These are phyloP conservation scores for Eptatretus atami DNA, from an alignment of 2,797 vertebrate species.

Conservation along the genomic window DNA sequence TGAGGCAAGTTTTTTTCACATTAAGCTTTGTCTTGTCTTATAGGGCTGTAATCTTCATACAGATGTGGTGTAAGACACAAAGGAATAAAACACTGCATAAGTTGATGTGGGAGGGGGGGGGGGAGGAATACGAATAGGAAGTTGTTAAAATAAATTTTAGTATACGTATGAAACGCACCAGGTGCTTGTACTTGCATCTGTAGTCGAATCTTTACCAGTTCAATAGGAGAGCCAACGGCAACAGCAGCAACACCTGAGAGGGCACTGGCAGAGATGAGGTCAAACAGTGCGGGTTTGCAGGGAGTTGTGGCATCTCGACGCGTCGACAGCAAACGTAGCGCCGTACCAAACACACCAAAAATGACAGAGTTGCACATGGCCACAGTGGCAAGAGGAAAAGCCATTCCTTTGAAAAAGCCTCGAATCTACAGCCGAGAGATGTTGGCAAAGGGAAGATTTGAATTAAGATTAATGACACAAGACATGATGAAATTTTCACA, in stretches of 20 bases:
- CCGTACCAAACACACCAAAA: conserved; percentile 61
- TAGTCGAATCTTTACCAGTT: conserved; percentile 70
- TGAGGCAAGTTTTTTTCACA: no score
- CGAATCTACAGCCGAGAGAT: conserved; percentile 18
- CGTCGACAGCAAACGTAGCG: conserved; percentile 24
- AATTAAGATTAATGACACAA: no score
- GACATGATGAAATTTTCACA: no score
- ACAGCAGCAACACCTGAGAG: conserved; percentile 37
- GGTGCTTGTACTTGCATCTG: conserved; percentile 49
- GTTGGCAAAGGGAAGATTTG: background rate
- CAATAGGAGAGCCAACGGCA: conserved; percentile 42
- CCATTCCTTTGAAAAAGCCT: conserved; percentile 87
- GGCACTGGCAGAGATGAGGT: conserved; percentile 38
- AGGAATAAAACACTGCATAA: no score
- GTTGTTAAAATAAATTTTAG: no score
- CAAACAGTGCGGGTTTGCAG: conserved; percentile 15
- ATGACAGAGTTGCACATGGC: conserved; percentile 59
- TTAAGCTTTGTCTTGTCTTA: no score
- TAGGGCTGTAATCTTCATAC: no score
- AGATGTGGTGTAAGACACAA: no score
- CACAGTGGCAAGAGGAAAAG: conserved; percentile 57
- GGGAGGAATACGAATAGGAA: no score
- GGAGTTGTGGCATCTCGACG: no score
- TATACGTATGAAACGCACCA: no score
- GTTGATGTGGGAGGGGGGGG: no score